Conservation (phyloP, 2,888 invertebrate genomes). For the Eustalomyia histrio region DNA sequence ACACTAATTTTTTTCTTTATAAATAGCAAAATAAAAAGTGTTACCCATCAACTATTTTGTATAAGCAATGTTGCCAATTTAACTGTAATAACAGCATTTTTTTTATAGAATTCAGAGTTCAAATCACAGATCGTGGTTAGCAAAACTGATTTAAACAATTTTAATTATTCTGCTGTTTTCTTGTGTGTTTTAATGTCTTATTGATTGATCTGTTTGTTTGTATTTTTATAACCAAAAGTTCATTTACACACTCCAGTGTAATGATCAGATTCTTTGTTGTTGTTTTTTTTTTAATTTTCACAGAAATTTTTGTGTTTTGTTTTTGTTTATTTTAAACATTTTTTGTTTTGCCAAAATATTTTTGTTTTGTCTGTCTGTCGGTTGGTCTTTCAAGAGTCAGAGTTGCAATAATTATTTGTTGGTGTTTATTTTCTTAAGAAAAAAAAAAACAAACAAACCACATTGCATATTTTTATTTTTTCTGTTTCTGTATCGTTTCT, state of each 20-base stretch:
- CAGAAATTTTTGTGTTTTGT: background rate
- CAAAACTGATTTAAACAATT: background rate
- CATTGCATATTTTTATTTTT: slow-evolving; percentile 1
- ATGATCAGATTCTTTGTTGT: background rate
- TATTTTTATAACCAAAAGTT: slow-evolving; percentile 2
- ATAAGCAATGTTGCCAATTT: no score
- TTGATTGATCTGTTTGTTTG: background rate
- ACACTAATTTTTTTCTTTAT: no score
- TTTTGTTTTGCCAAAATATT: background rate
- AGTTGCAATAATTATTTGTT: background rate
- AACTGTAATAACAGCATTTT: no score
- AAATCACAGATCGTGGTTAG: no score
- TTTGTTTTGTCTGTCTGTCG: background rate
- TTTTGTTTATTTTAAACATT: slow-evolving; percentile 1
- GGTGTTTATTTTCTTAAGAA: slow-evolving; percentile 7
- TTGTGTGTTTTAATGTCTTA: background rate
- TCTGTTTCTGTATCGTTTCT: background rate
- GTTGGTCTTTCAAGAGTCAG: background rate
- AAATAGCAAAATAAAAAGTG: no score
- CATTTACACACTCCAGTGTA: background rate
- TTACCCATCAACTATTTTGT: no score
- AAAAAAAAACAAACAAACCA: background rate
- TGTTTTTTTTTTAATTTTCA: background rate
- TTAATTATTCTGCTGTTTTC: background rate
- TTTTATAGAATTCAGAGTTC: no score